Percentiles rank a stretch among this genome's conserved stretches.
Evolutionary conservation across 1,140 invertebrate genomes (phyloP).

Genomic region (Brachionus manjavacas): DNA sequence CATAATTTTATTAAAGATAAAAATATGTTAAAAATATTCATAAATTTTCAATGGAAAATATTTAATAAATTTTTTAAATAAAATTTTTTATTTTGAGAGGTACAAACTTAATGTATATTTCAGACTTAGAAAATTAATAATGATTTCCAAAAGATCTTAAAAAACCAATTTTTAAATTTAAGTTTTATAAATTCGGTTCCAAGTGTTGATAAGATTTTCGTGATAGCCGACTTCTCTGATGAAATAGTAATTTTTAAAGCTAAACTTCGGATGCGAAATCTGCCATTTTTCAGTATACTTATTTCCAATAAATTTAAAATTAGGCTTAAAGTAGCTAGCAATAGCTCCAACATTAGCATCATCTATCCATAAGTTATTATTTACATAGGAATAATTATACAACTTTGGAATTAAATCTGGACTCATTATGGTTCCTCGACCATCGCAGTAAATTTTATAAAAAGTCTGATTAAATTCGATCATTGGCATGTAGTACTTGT

Average conservation of each 20-base stretch:
- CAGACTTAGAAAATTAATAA: no score
- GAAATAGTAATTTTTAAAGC: not conserved
- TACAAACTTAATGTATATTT: no score
- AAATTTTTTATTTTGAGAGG: no score
- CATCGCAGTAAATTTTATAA: not conserved
- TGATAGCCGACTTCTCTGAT: not conserved
- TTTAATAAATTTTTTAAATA: no score
- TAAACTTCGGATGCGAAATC: not conserved
- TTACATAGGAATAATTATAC: not conserved
- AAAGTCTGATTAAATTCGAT: not conserved
- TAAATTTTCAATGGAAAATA: no score
- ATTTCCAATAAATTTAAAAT: not conserved
- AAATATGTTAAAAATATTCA: no score
- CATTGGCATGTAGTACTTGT: not conserved
- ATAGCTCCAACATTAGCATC: not conserved
- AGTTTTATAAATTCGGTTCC: not conserved
- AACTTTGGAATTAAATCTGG: slow-evolving; percentile 7
- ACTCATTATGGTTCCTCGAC: not conserved
- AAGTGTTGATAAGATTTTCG: not conserved
- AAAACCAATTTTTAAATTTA: not conserved
- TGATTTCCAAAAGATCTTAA: no score
- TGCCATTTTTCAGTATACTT: not conserved
- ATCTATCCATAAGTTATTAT: slow-evolving; percentile 3
- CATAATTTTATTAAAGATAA: no score
- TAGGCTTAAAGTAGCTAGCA: not conserved